phyloP scores from a whole-genome alignment of 2,888 invertebrate species.

The Xestia xanthographa region DNA sequence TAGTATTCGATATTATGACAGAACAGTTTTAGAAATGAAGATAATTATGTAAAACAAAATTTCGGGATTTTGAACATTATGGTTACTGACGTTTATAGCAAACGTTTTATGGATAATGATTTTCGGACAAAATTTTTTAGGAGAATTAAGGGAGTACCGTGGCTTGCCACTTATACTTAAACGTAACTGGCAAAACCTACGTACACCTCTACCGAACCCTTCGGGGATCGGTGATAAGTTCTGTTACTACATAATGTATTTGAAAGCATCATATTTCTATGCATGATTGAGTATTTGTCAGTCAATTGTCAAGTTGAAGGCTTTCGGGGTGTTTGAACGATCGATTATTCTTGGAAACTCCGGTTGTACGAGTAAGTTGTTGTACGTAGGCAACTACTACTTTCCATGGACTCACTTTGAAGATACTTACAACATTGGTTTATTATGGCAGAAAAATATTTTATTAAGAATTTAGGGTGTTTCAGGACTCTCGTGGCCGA shows the following conservation, averaged over 20 bases:
- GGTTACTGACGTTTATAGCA: no score
- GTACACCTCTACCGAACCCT: neutral
- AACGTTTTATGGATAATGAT: no score
- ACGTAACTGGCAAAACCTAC: neutral
- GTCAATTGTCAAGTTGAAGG: slow-evolving; percentile 21
- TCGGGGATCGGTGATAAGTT: neutral
- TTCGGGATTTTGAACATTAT: no score
- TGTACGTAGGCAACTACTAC: neutral
- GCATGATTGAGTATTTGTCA: slow-evolving; percentile 22
- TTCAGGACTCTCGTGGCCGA: neutral
- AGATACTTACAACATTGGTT: neutral
- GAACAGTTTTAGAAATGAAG: no score
- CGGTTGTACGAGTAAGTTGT: neutral
- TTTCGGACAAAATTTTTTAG: no score
- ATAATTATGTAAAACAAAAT: no score
- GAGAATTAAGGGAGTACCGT: no score
- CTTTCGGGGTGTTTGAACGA: slow-evolving; percentile 17
- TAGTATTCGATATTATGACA: no score
- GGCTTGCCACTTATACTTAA: neutral
- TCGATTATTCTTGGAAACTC: slow-evolving; percentile 15
- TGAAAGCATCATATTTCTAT: neutral
- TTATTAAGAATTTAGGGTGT: neutral
- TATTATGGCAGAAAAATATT: neutral
- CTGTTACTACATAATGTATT: neutral
- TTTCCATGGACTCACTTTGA: neutral